Evolutionary conservation across 2,888 invertebrate species (phyloP).

Genomic region (Oscheius sp.): DNA sequence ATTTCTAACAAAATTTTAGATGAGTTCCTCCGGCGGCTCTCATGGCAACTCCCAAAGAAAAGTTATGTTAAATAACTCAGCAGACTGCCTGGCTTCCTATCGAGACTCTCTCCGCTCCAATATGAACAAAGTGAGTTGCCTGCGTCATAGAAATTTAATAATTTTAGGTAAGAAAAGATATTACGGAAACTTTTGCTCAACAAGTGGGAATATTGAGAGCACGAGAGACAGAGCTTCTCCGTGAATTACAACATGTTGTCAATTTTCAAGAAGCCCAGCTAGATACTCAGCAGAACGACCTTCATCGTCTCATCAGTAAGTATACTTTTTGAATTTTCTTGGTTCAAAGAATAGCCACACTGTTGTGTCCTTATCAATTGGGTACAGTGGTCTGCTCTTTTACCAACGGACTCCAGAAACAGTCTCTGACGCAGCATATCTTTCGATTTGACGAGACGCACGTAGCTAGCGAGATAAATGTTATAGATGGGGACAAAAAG

Average conservation of each 20-base stretch:
- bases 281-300: slow-evolving; percentile 41
- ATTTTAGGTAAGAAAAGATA: slow-evolving; percentile 53
- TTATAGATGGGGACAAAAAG: not conserved
- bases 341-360: not conserved
- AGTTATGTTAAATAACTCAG: slow-evolving; percentile 45
- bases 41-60: slow-evolving; percentile 40
- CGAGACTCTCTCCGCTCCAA: slow-evolving; percentile 43
- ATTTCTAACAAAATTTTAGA: slow-evolving; percentile 1
- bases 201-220: slow-evolving; percentile 47
- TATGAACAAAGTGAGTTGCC: slow-evolving; percentile 36
- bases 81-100: slow-evolving; percentile 44
- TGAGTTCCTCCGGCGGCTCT: slow-evolving; percentile 27
- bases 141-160: not conserved
- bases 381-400: not conserved
- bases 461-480: slow-evolving; percentile 1
- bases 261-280: slow-evolving; percentile 45
- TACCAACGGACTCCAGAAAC: not conserved
- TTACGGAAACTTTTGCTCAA: slow-evolving; percentile 45
- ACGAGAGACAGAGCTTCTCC: slow-evolving; percentile 54
- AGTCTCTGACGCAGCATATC: not conserved
- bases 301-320: slow-evolving; percentile 48
- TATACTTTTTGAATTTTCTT: not conserved
- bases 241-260: slow-evolving; percentile 45
- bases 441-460: not conserved
- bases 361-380: not conserved